Conservation (phyloP, 2,888 invertebrate species). For the Spilarctia lutea region DNA sequence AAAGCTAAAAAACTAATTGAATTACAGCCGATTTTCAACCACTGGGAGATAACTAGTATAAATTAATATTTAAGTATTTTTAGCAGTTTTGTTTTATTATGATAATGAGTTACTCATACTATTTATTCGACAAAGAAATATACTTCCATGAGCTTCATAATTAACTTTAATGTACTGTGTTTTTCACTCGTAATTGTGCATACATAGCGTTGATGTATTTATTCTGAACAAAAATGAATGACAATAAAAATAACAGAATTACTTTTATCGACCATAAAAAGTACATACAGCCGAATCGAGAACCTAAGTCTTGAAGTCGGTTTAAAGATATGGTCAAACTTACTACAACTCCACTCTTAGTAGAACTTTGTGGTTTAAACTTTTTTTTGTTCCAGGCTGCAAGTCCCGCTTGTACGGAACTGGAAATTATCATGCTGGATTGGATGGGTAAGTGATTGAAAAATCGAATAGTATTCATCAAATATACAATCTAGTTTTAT, state of each 20-base stretch:
- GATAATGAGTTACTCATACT: background rate
- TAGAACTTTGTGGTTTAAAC: slow-evolving; percentile 9
- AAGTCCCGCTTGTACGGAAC: slow-evolving; percentile 98
- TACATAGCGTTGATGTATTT: background rate
- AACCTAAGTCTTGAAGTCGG: background rate
- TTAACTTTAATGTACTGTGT: background rate
- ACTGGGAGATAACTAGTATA: too few species aligned
- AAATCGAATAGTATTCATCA: background rate
- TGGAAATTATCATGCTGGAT: slow-evolving; percentile 97
- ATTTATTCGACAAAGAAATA: background rate
- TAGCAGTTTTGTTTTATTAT: too few species aligned
- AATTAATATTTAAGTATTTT: background rate
- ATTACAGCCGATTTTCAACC: too few species aligned
- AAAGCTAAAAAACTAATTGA: too few species aligned
- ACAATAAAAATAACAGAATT: too few species aligned
- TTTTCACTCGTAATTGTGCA: background rate
- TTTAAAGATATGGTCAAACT: background rate
- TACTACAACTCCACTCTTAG: background rate
- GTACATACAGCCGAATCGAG: background rate
- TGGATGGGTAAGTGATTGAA: slow-evolving; percentile 92
- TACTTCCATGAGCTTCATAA: background rate
- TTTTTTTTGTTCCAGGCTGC: slow-evolving; percentile 90
- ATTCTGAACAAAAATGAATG: background rate
- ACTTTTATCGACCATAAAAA: background rate
- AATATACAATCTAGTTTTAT: background rate